Percentiles rank a stretch among this genome's conserved stretches.
Conservation (phyloP, 2,797 vertebrate species). For the Aldrovandia affinis region DNA sequence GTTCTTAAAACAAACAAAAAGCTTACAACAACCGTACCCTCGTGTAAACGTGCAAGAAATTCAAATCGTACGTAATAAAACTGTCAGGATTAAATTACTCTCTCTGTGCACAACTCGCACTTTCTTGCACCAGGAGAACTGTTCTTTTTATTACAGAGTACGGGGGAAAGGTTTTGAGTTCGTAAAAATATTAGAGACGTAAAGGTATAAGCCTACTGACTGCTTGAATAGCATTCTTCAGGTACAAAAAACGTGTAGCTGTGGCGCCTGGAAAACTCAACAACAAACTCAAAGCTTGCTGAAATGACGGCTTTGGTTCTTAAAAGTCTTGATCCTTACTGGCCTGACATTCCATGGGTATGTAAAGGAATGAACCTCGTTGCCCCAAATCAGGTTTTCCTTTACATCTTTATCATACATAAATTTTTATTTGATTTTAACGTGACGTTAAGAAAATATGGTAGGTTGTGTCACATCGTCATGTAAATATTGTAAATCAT, state of each 20-base stretch:
- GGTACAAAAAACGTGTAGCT: neutral
- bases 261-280: neutral
- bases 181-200: neutral
- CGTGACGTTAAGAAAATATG: neutral
- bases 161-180: neutral
- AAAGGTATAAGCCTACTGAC: neutral
- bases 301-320: neutral
- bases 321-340: too few relatives aligned
- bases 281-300: neutral
- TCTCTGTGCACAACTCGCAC: neutral
- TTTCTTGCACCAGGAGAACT: neutral
- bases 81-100: constrained; percentile 22
- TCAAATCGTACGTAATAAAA: constrained; percentile 12
- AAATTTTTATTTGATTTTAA: neutral
- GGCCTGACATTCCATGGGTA: neutral
- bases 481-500: neutral
- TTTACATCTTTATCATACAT: neutral
- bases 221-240: neutral
- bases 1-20: constrained; percentile 18
- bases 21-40: constrained; percentile 22
- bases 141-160: neutral
- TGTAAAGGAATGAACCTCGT: neutral
- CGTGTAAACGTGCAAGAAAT: constrained; percentile 19
- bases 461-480: too few relatives aligned
- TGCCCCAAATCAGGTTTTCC: neutral